phyloP scores from a whole-genome alignment of 2,113 vertebrate species.

The Prunella himalayana region DNA sequence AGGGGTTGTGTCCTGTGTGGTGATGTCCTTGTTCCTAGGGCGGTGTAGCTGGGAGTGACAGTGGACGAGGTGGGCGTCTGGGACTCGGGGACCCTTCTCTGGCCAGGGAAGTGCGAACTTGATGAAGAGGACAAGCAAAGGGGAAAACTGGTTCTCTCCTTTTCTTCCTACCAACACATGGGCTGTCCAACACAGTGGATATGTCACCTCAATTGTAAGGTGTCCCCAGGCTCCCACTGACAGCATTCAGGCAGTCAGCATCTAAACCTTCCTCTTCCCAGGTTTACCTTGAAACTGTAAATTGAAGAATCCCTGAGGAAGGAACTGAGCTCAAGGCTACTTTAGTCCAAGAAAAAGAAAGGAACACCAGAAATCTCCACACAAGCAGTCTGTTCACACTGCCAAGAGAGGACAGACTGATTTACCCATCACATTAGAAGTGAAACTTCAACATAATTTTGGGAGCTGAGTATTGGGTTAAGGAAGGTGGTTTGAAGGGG shows the following conservation, averaged over 20 bases:
- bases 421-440: not conserved
- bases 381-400: not conserved
- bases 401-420: not conserved
- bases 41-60: not conserved
- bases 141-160: not conserved
- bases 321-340: not conserved
- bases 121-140: not conserved
- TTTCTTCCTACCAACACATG: accelerated
- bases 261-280: not conserved
- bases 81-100: not conserved
- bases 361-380: not conserved
- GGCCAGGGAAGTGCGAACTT: not conserved
- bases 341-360: not conserved
- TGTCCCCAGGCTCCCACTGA: not conserved
- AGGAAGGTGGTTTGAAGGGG: not conserved
- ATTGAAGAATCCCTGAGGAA: not conserved
- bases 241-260: not conserved
- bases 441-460: not conserved
- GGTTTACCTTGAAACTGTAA: not conserved
- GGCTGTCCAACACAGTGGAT: not conserved
- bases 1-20: not conserved
- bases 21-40: not conserved
- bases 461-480: not conserved
- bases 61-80: not conserved
- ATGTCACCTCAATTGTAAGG: not conserved